Conservation (phyloP, 2,888 invertebrate species). For the Epirrhoe tristata region DNA sequence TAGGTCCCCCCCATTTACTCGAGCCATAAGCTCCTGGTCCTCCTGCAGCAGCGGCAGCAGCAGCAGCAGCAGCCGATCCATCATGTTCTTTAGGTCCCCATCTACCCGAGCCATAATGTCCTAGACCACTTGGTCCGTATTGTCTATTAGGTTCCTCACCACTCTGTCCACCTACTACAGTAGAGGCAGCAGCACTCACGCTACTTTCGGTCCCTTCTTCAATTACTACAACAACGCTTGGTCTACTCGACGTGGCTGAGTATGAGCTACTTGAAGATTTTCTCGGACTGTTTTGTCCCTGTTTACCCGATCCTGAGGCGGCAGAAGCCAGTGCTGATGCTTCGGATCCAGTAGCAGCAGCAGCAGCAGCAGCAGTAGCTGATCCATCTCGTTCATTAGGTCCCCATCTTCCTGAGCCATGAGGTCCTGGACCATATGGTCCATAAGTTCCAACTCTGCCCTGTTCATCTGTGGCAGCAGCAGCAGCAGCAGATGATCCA, state of each 20-base stretch:
- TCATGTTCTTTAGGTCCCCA: not conserved
- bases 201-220: not conserved
- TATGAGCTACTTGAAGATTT: too few relatives aligned
- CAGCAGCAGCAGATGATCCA: not conserved
- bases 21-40: too few relatives aligned
- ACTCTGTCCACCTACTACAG: not conserved
- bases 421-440: not conserved
- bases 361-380: constrained; percentile 2
- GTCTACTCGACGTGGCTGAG: not conserved
- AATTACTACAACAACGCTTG: not conserved
- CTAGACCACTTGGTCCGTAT: not conserved
- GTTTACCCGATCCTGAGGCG: too few relatives aligned
- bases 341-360: not conserved
- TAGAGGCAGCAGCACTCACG: not conserved
- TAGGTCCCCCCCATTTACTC: too few relatives aligned
- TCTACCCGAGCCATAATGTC: too few relatives aligned
- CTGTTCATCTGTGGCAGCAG: not conserved
- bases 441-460: not conserved
- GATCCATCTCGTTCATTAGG: not conserved
- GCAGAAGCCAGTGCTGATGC: too few relatives aligned
- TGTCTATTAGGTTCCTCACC: not conserved
- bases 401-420: not conserved
- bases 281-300: too few relatives aligned
- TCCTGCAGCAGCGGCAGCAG: not conserved
- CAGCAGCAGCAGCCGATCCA: not conserved